These are phyloP conservation scores for Notospermus geniculatus DNA, from an alignment of 1,140 invertebrate species.

Conservation along the genomic window DNA sequence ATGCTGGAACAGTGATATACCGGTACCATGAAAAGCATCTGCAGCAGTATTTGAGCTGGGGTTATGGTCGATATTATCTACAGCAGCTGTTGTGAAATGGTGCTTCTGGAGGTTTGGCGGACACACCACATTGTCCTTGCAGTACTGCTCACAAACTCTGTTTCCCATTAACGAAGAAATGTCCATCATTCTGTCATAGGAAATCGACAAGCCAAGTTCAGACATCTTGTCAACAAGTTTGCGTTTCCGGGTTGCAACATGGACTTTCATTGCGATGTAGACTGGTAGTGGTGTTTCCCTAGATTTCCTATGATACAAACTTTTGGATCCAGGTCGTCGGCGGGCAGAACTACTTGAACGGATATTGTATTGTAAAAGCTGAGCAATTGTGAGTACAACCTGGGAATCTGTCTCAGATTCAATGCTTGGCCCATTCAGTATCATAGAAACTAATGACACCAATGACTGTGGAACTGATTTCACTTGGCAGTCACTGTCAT, in stretches of 20 bases:
- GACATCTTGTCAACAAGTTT: constrained; percentile 22
- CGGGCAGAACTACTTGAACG: no score
- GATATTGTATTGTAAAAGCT: not conserved
- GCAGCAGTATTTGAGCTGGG: constrained; percentile 24
- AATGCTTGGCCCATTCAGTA: not conserved
- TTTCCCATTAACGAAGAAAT: constrained; percentile 16
- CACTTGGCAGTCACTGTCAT: not conserved
- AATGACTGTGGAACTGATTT: not conserved
- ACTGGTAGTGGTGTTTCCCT: constrained; percentile 25
- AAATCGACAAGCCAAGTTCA: constrained; percentile 21
- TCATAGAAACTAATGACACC: not conserved
- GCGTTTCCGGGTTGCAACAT: constrained; percentile 25
- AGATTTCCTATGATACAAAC: constrained; percentile 6
- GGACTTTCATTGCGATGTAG: constrained; percentile 27
- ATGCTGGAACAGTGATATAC: constrained; percentile 30
- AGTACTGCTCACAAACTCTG: constrained; percentile 9
- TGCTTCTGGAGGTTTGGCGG: constrained; percentile 16
- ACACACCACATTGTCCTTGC: constrained; percentile 20
- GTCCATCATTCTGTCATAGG: constrained; percentile 14
- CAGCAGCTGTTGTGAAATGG: constrained; percentile 27
- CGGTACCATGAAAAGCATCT: constrained; percentile 30
- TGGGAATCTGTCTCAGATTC: not conserved
- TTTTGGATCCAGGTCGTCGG: not conserved
- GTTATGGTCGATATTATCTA: constrained; percentile 38
- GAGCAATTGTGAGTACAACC: constrained; percentile 1